Percentiles rank a stretch among this genome's conserved stretches.
Conservation (phyloP, 2,113 vertebrate genomes). For the Stigmatopora argus region DNA sequence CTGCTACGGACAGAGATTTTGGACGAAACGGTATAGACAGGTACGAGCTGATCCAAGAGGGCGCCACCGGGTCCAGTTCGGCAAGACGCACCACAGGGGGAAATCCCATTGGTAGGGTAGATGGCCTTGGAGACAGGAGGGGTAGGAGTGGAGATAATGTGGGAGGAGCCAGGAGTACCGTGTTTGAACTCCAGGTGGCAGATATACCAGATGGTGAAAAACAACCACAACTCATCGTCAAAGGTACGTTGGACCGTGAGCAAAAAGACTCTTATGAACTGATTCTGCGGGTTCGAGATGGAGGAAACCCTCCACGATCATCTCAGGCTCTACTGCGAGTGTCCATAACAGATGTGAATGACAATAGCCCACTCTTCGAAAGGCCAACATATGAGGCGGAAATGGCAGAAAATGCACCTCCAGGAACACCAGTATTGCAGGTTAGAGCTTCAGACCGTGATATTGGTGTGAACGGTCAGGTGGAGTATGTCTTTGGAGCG, state of each 20-base stretch:
- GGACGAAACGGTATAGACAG: conserved; percentile 92
- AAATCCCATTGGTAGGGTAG: conserved; percentile 62
- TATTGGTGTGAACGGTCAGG: conserved; percentile 91
- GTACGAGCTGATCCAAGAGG: conserved; percentile 88
- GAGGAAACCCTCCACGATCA: conserved; percentile 85
- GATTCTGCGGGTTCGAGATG: conserved; percentile 85
- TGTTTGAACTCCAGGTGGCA: conserved; percentile 92
- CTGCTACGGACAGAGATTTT: conserved; percentile 91
- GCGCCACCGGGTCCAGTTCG: conserved; percentile 51
- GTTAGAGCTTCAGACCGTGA: conserved; percentile 86
- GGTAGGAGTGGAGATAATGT: conserved; percentile 62
- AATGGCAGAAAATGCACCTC: conserved; percentile 88
- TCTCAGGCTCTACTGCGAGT: conserved; percentile 89
- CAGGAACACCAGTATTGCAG: conserved; percentile 90
- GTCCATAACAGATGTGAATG: conserved; percentile 92
- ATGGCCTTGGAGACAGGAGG: conserved; percentile 64
- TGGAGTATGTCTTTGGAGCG: conserved; percentile 90
- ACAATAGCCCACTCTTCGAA: conserved; percentile 95
- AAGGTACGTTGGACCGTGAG: conserved; percentile 89
- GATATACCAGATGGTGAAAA: conserved; percentile 95
- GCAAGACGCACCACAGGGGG: conserved; percentile 56
- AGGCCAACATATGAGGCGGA: conserved; percentile 88
- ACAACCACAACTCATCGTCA: conserved; percentile 96
- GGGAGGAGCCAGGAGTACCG: conserved; percentile 75
- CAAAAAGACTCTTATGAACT: conserved; percentile 90